phyloP scores from a whole-genome alignment of 2,888 invertebrate species.

The Dicroscelio sp. region DNA sequence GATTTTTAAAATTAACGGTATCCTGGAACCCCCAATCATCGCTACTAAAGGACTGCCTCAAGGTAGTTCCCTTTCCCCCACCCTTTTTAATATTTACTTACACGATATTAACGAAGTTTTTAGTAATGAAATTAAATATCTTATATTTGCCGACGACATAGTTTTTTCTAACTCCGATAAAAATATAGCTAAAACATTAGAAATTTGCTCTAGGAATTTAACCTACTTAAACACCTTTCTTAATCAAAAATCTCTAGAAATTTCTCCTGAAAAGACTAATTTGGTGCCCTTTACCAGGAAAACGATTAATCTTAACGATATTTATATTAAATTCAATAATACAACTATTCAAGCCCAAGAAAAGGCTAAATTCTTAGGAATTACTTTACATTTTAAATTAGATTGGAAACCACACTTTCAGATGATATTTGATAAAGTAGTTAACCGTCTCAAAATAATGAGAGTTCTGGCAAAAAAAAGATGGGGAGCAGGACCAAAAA shows the following conservation, averaged over 20 bases:
- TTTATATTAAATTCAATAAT: too few relatives aligned
- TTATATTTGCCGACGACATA: neutral
- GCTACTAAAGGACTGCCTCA: constrained; percentile 27
- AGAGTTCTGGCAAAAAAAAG: too few relatives aligned
- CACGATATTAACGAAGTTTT: neutral
- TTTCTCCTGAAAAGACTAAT: constrained; percentile 15
- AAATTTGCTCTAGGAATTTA: neutral
- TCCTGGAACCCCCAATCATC: neutral
- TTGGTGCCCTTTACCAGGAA: too few relatives aligned
- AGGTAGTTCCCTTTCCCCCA: constrained; percentile 1
- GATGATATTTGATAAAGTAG: too few relatives aligned
- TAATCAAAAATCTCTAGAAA: neutral
- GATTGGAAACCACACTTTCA: too few relatives aligned
- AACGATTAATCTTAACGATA: too few relatives aligned
- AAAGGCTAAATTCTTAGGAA: too few relatives aligned
- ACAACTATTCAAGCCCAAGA: too few relatives aligned
- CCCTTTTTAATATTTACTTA: neutral
- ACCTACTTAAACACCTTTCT: neutral
- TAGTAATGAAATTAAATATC: neutral
- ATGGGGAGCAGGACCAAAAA: too few relatives aligned
- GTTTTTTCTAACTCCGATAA: neutral
- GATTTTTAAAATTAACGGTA: too few relatives aligned
- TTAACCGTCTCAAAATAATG: too few relatives aligned
- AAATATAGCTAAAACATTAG: neutral
- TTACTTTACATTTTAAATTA: too few relatives aligned